Base-by-base conservation (phyloP, 2,888 invertebrate species). In the Parascotia fuliginaria region DNA sequence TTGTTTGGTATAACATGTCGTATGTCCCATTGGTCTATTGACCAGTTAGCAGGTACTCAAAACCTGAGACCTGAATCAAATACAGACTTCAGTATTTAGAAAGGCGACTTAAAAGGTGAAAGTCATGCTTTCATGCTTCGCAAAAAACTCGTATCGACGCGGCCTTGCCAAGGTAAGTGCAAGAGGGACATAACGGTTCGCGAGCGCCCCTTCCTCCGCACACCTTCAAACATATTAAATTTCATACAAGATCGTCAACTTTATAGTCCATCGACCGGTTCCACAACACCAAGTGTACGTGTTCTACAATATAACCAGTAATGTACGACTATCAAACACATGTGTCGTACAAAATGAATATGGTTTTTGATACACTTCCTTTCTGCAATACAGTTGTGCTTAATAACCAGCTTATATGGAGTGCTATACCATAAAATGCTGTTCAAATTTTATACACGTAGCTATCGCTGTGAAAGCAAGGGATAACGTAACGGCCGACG, bases 91-190 rank as follows among this genome's bases (percentile, higher is more conserved):
- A 83, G 83, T 61, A 77, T 89, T 91, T 92, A 89, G 90, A 92
- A 91, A 91, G 91, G 89, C 80, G 76, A 83, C 65, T 70, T 77
- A 81, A 88, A 85, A 85, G 92, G 92, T 89, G 91, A 92, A 92
- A 92, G 92, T 92, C 89, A 85, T 87, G 86, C 85, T 85, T 84
- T 87, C 82, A 79, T 77, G 80, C 76, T 80, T 85, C 86, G 91
- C 90, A 91, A 92, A 92, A 64, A 92, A 90, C 88, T 87, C 79
- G 81, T 87, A 86, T 87, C 81, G 63, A 50, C 59, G 83, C 89
- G 91, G 91, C 92, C 92, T 92, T 92, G 92, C 83, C 91, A 91
- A 91, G 91, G 91, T 91, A 83, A 91, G 75, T 86, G 87, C 88
- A 89, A 86, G 83, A 85, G 87, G 89, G 89, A 84, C 89, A 84